Evolutionary conservation across 1,140 invertebrate species (phyloP), one percentile per base, ranked within the genome.

Genomic region (Halotydeus destructor): DNA sequence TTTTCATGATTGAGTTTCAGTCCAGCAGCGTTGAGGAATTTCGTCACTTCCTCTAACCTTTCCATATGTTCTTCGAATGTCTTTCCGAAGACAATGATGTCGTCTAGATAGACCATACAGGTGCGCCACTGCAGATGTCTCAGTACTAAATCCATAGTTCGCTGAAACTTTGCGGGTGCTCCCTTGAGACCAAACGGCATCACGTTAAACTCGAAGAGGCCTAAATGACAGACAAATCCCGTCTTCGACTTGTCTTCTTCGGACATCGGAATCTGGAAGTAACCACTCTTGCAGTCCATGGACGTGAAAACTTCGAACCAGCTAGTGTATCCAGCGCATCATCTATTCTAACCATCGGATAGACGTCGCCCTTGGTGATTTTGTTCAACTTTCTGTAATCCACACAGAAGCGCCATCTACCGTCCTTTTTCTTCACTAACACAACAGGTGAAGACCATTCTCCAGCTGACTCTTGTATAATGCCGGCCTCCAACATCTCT

Each of bases 211-310:
- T 30, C 28, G n/a, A 30, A 30, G 28, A 9, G 28, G 9, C 28
- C 28, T 6, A 6, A 6, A 19, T 26, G 8, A 22, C 30, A 28
- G 0, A 50, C 43, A 45, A 68, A 65, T 1, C 62, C 60, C 1
- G 65, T 59, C 41, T 60, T 67, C 36, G 55, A 46, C 21, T 49
- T 54, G 41, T 55, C 54, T 4, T 54, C 47, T 19, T 52, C 47
- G 36, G 54, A 47, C 1, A 60, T 38, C 1, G 56, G 19, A 48
- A 64, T 18, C 50, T 65, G 66, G 48, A 60, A 57, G 45, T 63
- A 70, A 0, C 66, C 67, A 14, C 52, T 54, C 50, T 54, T 68
- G 64, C 0, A 70, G 49, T 0, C n/a, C n/a, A n/a, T n/a, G 56
- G 54, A 1, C 53, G 52, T 41, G 65, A 69, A 22, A 22, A 36